A percentile compares a stretch with the other conserved stretches of the same genome.
These are phyloP conservation scores for Anolis carolinensis DNA, from an alignment of 2,113 vertebrate genomes.

Conservation along the genomic window DNA sequence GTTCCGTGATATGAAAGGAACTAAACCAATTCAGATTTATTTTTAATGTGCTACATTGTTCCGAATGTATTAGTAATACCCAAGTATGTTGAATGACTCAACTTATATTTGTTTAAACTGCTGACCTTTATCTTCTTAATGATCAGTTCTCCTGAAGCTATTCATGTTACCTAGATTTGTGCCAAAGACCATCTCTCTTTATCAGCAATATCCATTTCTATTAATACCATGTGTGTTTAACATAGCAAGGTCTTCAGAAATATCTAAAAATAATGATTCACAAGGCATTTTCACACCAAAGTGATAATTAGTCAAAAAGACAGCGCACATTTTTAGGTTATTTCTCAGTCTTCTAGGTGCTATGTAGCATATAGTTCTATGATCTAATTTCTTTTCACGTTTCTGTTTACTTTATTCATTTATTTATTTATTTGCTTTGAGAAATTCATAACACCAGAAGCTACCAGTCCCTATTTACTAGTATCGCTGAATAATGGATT, in stretches of 20 bases:
- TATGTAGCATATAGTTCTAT: neutral
- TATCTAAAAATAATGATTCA: slow-evolving; percentile 18
- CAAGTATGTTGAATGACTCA: slow-evolving; percentile 20
- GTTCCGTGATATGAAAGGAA: neutral
- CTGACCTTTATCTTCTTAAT: slow-evolving; percentile 45
- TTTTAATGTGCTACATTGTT: neutral
- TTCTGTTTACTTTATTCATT: slow-evolving; percentile 37
- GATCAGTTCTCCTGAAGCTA: slow-evolving; percentile 8
- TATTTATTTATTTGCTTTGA: slow-evolving; percentile 42
- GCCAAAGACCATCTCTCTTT: neutral
- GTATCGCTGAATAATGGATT: slow-evolving; percentile 63
- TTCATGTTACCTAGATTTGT: neutral
- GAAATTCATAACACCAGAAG: slow-evolving; percentile 37
- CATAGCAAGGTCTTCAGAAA: slow-evolving; percentile 26
- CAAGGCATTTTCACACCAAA: slow-evolving; percentile 24
- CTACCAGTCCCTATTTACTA: slow-evolving; percentile 45
- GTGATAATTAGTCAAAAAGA: slow-evolving; percentile 32
- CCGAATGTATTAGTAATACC: slow-evolving; percentile 40
- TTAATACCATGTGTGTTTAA: slow-evolving; percentile 3
- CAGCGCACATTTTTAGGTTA: slow-evolving; percentile 7
- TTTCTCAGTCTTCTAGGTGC: slow-evolving; percentile 3
- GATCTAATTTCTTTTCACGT: slow-evolving; percentile 15
- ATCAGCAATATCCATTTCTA: slow-evolving; percentile 3
- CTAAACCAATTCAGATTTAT: neutral
- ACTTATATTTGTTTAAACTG: slow-evolving; percentile 49